Base-by-base conservation (phyloP, 2,113 vertebrate genomes). In the Struthio camelus region DNA sequence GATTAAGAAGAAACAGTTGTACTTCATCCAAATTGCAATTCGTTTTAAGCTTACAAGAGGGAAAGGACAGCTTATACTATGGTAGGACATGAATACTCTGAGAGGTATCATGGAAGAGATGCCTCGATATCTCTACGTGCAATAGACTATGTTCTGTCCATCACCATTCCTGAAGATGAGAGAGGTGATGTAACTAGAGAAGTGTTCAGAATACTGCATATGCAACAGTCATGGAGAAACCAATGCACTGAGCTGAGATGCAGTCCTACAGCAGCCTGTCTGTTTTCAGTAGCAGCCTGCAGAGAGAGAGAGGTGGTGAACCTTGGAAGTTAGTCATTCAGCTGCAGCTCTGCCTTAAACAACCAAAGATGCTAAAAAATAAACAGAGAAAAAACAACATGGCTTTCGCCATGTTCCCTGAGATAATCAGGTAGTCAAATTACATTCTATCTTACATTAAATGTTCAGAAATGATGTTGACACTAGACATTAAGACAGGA, bases 351-450 rank as follows among this genome's bases (percentile, higher is more conserved):
- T 80, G n/a, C 80, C 92, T 95, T 61, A 79, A 85, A 87, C 36
- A 92, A 28, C 54, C 84, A 95, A 56, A 95, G 86, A 53, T 54
- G 56, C 54, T 85, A 72, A 93, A 85, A 94, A 90, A 80, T 34
- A 87, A 91, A 86, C 81, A 79, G 38, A 70, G 44, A 36, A 61
- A 61, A 94, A 88, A 87, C 44, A 72, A 17, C 0, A 0, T 61
- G 64, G 62, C 81, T 70, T 80, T 61, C 14, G 0, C 75, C 67
- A 64, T 93, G 77, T 94, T 42, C 70, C 53, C 75, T 0, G 0
- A 85, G 66, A 82, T 89, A 62, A 95, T 94, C 73, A 91, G 73
- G 34, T 94, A 82, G 67, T 81, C 48, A 83, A 94, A 92, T 92
- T 85, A 79, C 53, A 8, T 92, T 95, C 66, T 50, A 32, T 66